Base-by-base conservation (phyloP, 2,113 vertebrate species). In the Cinclus mexicanus region DNA sequence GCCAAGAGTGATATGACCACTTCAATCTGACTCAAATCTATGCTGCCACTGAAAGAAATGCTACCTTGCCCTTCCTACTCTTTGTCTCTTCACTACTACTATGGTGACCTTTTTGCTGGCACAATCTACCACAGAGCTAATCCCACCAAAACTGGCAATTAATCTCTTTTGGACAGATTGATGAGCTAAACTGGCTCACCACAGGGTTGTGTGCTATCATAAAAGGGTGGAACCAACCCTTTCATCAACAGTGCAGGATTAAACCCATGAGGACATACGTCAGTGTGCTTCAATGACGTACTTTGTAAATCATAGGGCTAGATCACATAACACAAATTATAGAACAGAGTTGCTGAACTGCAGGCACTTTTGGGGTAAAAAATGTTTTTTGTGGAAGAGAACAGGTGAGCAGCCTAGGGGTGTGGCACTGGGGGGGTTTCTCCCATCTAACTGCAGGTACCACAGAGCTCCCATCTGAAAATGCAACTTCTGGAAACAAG, bases 161-260 rank as follows among this genome's bases (percentile, higher is more conserved):
- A 83, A 81, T 74, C 71, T 71, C 57, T 93, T 86, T 52, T 1
- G 12, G 91, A 86, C 72, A 87, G 83, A 33, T 3, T 52, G 76
- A 83, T 63, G 80, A 94, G 86, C 68, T 89, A 74, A 90, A 88
- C 49, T 77, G 63, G 65, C 42, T 90, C 75, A 71, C 57, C 41
- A 76, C 23, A 53, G 46, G 52, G 52, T 74, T 83, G 80, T 8
- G n/a, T 52, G 69, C 83, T 78, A 83, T 83, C 91, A 91, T 4
- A 2, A 55, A 88, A 87, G 89, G 91, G 93, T 39, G 94, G 95
- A 93, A 74, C 91, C 93, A 90, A 47, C 9, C 19, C 44, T 87
- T 83, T 95, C 89, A 96, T 95, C 80, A 97, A 55, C 89, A 78
- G 26, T 3, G 17, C 19, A 28, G 76, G 83, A 97, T 96, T 97